A percentile compares a stretch with the other conserved stretches of the same genome.
phyloP scores from a whole-genome alignment of 2,113 vertebrate genomes.

The Sminthopsis crassicaudata region DNA sequence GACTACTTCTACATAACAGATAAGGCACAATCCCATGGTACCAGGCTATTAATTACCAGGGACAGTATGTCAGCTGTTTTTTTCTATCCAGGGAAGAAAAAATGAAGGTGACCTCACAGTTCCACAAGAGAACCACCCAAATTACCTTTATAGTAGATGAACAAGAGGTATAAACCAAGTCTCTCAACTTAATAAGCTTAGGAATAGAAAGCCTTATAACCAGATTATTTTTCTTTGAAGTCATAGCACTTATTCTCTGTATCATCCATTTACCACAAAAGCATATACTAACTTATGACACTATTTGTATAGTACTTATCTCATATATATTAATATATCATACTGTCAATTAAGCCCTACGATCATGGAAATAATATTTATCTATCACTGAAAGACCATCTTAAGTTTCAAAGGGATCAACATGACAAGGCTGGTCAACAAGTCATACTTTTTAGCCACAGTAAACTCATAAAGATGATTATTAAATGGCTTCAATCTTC shows the following conservation, averaged over 20 bases:
- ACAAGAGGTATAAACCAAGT: not conserved
- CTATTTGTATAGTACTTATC: not conserved
- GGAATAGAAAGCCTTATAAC: not conserved
- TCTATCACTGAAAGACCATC: not conserved
- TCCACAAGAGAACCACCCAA: not conserved
- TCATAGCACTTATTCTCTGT: not conserved
- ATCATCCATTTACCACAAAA: not conserved
- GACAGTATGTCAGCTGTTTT: not conserved
- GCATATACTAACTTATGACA: not conserved
- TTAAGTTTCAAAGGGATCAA: not conserved
- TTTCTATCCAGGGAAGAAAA: not conserved
- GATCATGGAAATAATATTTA: not conserved
- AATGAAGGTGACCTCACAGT: not conserved
- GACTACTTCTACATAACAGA: not conserved
- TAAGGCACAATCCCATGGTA: not conserved
- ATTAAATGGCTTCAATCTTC: not conserved
- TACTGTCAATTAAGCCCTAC: not conserved
- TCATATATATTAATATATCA: not conserved
- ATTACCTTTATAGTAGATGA: not conserved
- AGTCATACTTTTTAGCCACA: not conserved
- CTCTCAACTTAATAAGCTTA: fast-evolving
- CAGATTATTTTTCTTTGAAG: not conserved
- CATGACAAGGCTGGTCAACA: not conserved
- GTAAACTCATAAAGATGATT: not conserved
- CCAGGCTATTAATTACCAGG: not conserved